These are phyloP conservation scores for Synanceia verrucosa DNA, from an alignment of 2,797 vertebrate genomes.

Conservation along the genomic window DNA sequence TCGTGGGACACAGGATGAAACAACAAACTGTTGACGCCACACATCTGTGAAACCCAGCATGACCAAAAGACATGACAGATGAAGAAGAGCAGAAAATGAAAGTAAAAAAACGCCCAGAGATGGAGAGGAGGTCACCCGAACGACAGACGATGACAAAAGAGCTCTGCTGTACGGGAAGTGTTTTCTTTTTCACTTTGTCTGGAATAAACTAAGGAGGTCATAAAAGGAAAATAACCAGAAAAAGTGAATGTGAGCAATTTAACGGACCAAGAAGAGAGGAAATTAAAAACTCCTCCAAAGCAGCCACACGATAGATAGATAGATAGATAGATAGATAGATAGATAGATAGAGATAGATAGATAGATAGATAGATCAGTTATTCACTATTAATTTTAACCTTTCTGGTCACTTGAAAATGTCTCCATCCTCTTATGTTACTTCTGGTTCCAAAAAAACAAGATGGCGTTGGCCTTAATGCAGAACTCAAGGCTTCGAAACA, in stretches of 20 bases:
- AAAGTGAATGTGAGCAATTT: not conserved
- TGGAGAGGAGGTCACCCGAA: not conserved
- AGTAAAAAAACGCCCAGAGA: not conserved
- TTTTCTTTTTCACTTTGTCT: not conserved
- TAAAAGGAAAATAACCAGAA: not conserved
- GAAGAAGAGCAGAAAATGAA: not conserved
- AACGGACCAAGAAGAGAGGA: not conserved
- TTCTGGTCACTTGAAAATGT: too few relatives aligned
- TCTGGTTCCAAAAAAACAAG: too few relatives aligned
- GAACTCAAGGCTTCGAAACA: too few relatives aligned
- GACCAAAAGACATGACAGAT: not conserved
- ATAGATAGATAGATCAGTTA: too few relatives aligned
- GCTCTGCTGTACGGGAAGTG: not conserved
- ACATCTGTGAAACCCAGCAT: not conserved
- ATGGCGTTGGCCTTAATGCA: too few relatives aligned
- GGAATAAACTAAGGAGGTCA: not conserved
- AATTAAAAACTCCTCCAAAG: constrained; percentile 6
- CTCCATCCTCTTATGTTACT: too few relatives aligned
- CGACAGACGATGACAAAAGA: not conserved
- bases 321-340: too few relatives aligned
- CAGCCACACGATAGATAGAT: too few relatives aligned
- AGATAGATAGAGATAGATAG: too few relatives aligned
- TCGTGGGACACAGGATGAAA: not conserved
- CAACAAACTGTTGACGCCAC: not conserved
- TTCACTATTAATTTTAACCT: too few relatives aligned